phyloP scores from a whole-genome alignment of 2,113 vertebrate species.

The Scomber japonicus region DNA sequence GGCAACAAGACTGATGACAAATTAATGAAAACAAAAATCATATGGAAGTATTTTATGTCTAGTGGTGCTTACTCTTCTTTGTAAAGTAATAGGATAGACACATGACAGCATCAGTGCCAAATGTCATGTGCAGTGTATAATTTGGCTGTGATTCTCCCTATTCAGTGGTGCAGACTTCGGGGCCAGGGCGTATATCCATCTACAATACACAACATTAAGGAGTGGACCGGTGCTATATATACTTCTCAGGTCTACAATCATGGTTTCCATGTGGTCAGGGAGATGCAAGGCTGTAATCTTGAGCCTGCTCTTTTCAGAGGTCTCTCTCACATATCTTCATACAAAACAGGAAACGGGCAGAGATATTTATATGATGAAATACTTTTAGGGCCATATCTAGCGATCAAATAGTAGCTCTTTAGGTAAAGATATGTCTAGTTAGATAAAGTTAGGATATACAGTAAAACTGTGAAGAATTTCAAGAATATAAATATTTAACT shows the following conservation, averaged over 20 bases:
- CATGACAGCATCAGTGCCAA: slow-evolving; percentile 30
- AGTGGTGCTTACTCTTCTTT: slow-evolving; percentile 10
- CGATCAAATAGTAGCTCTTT: slow-evolving; percentile 1
- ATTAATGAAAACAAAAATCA: slow-evolving; percentile 37
- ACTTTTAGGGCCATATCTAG: slow-evolving; percentile 24
- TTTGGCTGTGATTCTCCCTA: slow-evolving; percentile 60
- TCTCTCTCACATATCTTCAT: slow-evolving; percentile 51
- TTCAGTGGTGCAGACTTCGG: slow-evolving; percentile 54
- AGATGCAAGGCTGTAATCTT: slow-evolving; percentile 77
- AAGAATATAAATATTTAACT: slow-evolving; percentile 17
- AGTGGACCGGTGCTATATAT: slow-evolving; percentile 80
- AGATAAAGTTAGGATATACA: slow-evolving; percentile 7
- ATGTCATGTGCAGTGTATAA: slow-evolving; percentile 57
- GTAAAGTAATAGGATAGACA: slow-evolving; percentile 21
- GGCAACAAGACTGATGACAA: slow-evolving; percentile 37
- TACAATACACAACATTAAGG: slow-evolving; percentile 71
- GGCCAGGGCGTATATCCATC: slow-evolving; percentile 59
- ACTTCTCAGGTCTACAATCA: slow-evolving; percentile 81
- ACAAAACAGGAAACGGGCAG: slow-evolving; percentile 49
- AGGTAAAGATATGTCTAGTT: slow-evolving; percentile 10
- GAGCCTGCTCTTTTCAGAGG: slow-evolving; percentile 42
- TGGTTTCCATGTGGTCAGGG: slow-evolving; percentile 76
- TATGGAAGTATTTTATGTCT: slow-evolving; percentile 31
- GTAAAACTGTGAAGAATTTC: slow-evolving; percentile 7
- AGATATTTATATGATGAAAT: slow-evolving; percentile 64